Conservation (phyloP, 2,113 vertebrate species). For the Zosterops lateralis region DNA sequence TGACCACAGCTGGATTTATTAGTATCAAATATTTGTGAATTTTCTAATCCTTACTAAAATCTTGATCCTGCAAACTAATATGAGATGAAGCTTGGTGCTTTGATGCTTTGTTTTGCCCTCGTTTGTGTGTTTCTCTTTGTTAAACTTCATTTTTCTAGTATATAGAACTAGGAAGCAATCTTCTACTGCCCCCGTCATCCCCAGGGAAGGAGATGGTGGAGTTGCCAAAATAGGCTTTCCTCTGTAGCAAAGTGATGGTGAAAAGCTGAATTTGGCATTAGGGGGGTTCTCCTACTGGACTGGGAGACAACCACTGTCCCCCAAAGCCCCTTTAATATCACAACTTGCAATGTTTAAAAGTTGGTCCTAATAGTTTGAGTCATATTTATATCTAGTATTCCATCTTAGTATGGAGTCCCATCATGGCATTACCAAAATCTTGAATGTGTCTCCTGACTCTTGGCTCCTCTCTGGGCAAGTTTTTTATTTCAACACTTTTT, state of each 20-base stretch:
- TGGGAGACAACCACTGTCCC: background rate
- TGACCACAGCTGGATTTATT: background rate
- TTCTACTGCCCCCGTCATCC: background rate
- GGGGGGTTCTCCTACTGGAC: background rate
- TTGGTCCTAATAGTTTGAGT: background rate
- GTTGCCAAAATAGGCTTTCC: background rate
- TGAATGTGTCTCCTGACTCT: background rate
- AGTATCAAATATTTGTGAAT: background rate
- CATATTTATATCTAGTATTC: background rate
- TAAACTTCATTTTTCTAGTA: background rate
- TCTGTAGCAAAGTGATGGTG: background rate
- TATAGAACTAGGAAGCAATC: background rate
- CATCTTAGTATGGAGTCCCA: background rate
- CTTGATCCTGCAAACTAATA: background rate
- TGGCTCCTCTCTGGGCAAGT: background rate
- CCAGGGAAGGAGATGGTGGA: background rate
- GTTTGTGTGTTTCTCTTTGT: background rate
- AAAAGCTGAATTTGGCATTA: background rate
- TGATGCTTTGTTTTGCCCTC: background rate
- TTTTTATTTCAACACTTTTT: background rate
- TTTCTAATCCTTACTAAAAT: background rate
- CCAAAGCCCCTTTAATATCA: background rate
- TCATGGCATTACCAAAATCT: background rate
- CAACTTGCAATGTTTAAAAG: background rate
- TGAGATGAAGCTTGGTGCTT: background rate